A percentile compares a stretch with the other conserved stretches of the same genome.
phyloP scores from a whole-genome alignment of 2,113 vertebrate genomes.

The Epinephelus moara region DNA sequence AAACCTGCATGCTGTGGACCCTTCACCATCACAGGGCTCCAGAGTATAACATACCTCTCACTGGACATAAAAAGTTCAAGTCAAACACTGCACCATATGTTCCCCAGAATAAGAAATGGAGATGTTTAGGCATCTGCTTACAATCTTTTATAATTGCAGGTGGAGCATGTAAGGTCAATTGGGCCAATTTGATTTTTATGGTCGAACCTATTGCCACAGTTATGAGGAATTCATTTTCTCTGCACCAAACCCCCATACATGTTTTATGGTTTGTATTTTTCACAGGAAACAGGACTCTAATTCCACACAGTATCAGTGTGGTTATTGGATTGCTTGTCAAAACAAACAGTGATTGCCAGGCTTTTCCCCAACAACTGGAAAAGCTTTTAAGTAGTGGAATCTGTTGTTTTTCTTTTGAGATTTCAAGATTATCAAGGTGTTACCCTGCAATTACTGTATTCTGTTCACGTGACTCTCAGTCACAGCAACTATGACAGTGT shows the following conservation, averaged over 20 bases:
- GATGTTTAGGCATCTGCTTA: slow-evolving; percentile 93
- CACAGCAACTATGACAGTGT: not conserved
- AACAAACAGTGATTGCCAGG: slow-evolving; percentile 84
- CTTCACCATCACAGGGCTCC: too few species aligned
- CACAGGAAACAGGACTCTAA: slow-evolving; percentile 91
- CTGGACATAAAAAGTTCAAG: slow-evolving; percentile 26
- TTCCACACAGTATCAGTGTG: slow-evolving; percentile 89
- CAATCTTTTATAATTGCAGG: slow-evolving; percentile 96
- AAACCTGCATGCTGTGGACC: not conserved
- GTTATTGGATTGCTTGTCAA: slow-evolving; percentile 87
- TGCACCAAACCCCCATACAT: slow-evolving; percentile 6
- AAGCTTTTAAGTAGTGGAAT: slow-evolving; percentile 65
- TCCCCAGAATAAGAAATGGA: slow-evolving; percentile 86
- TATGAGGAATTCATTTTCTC: slow-evolving; percentile 81
- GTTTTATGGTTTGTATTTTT: slow-evolving; percentile 70
- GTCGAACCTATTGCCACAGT: slow-evolving; percentile 89
- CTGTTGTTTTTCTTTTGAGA: slow-evolving; percentile 45
- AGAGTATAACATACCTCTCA: too few species aligned
- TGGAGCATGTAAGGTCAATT: slow-evolving; percentile 95
- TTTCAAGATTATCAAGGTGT: slow-evolving; percentile 23
- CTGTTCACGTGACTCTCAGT: not conserved
- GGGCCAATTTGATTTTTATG: slow-evolving; percentile 93
- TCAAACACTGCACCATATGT: slow-evolving; percentile 86
- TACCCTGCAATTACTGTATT: slow-evolving; percentile 17
- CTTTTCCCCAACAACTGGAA: slow-evolving; percentile 75